phyloP scores from a whole-genome alignment of 2,797 vertebrate species.

The Neosilurus hyrtlii region DNA sequence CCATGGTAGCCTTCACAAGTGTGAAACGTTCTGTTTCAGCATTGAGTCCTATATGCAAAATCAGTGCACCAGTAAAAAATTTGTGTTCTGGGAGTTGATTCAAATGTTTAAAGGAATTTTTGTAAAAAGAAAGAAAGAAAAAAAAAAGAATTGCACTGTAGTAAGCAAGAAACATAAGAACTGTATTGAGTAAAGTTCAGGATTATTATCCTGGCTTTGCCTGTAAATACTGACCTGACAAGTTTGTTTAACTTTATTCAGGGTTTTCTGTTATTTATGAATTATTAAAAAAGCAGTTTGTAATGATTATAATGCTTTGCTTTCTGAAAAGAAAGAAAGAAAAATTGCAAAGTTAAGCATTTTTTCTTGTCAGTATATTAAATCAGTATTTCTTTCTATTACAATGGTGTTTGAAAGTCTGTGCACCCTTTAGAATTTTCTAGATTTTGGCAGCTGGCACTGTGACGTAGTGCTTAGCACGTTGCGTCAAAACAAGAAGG shows the following conservation, averaged over 20 bases:
- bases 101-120: neutral
- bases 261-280: neutral
- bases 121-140: no score
- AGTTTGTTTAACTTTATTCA: neutral
- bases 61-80: neutral
- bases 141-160: no score
- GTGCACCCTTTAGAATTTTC: no score
- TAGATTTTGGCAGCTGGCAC: no score
- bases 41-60: neutral
- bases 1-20: neutral
- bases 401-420: no score
- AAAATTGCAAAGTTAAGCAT: neutral
- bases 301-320: neutral
- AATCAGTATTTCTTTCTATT: neutral
- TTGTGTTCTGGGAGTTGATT: neutral
- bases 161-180: no score
- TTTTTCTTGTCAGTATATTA: neutral
- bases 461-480: no score
- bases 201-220: neutral
- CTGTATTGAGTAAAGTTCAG: neutral
- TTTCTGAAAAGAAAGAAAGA: neutral
- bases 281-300: slow-evolving; percentile 1
- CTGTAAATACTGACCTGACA: neutral
- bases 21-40: neutral
- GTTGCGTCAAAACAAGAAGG: no score